Percentiles rank a stretch among this genome's conserved stretches.
Conservation (phyloP, 2,888 invertebrate genomes). For the Eurytoma adleriae region DNA sequence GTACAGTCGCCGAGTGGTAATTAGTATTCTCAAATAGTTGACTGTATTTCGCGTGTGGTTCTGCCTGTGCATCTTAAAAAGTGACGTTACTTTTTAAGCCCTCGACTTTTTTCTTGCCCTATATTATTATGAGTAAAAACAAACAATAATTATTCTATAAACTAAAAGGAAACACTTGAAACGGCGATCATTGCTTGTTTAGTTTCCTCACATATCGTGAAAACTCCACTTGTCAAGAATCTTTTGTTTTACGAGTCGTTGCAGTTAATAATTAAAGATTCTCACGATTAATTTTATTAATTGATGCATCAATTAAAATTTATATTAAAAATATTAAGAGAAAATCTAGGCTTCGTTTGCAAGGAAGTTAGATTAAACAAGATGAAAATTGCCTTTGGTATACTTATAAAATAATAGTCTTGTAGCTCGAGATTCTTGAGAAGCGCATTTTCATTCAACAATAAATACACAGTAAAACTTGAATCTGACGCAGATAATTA, state of each 20-base stretch:
- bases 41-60: conserved; percentile 12
- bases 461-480: conserved; percentile 31
- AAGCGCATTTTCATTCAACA: conserved; percentile 26
- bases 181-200: conserved; percentile 26
- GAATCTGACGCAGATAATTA: conserved; percentile 41
- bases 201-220: not conserved
- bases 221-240: conserved; percentile 38
- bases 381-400: not conserved
- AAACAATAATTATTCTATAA: conserved; percentile 31
- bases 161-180: not conserved
- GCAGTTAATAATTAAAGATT: too few species aligned
- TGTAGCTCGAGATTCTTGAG: conserved; percentile 23
- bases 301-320: too few species aligned
- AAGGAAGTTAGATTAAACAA: not conserved
- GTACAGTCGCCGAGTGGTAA: not conserved
- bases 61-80: conserved; percentile 36
- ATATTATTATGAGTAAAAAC: conserved; percentile 12
- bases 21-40: conserved; percentile 10
- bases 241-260: not conserved
- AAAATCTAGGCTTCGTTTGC: not conserved
- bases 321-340: too few species aligned
- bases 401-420: not conserved
- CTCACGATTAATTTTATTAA: too few species aligned
- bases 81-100: conserved; percentile 32
- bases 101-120: not conserved